Evolutionary conservation across 1,140 invertebrate genomes (phyloP).

Genomic region (Lasaia peninsularis): DNA sequence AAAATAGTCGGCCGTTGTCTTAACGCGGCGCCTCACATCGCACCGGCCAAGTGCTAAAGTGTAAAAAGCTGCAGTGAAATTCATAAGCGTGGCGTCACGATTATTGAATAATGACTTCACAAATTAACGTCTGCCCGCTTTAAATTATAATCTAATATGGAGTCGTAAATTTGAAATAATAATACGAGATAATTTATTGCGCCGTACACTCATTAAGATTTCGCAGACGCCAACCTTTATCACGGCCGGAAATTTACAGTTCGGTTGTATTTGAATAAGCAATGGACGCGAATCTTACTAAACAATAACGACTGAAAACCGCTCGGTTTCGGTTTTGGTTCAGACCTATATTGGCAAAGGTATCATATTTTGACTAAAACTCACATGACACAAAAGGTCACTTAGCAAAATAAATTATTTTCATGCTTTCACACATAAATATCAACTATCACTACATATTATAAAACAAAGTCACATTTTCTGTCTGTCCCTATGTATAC

Average conservation of each 20-base stretch:
- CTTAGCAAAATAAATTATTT: too few relatives aligned
- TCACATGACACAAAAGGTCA: too few relatives aligned
- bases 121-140: slow-evolving; percentile 51
- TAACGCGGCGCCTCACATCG: slow-evolving; percentile 63
- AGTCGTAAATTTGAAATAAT: slow-evolving; percentile 43
- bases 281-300: slow-evolving; percentile 28
- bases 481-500: too few relatives aligned
- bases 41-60: slow-evolving; percentile 66
- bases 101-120: slow-evolving; percentile 70
- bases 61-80: slow-evolving; percentile 71
- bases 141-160: slow-evolving; percentile 43
- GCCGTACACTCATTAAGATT: slow-evolving; percentile 35
- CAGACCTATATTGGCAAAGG: too few relatives aligned
- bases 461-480: too few relatives aligned
- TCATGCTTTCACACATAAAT: too few relatives aligned
- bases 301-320: background rate
- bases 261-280: slow-evolving; percentile 36
- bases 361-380: too few relatives aligned
- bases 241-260: slow-evolving; percentile 29
- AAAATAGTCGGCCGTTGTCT: slow-evolving; percentile 72
- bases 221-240: slow-evolving; percentile 37
- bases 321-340: too few relatives aligned
- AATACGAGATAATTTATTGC: slow-evolving; percentile 41
- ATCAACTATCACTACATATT: too few relatives aligned
- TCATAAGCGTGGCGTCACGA: slow-evolving; percentile 68